Conservation (phyloP, 2,888 invertebrate genomes). For the Papilio demoleus region DNA sequence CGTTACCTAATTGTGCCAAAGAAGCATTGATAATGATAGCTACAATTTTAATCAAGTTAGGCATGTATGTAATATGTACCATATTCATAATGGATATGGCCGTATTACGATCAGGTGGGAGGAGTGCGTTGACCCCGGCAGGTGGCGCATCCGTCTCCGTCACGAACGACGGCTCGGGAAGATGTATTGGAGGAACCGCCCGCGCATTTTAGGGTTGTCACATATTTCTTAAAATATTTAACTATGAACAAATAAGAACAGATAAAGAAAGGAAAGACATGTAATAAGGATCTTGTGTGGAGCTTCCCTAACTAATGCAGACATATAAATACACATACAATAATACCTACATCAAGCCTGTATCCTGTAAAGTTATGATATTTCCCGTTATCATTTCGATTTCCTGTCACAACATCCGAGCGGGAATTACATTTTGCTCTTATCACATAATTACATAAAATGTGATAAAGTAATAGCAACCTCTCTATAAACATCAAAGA, state of each 20-base stretch:
- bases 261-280: no score
- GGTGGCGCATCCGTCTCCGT: constrained; percentile 66
- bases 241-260: not conserved
- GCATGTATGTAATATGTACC: not conserved
- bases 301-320: no score
- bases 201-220: constrained; percentile 26
- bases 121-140: constrained; percentile 57
- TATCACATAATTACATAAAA: not conserved
- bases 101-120: constrained; percentile 35
- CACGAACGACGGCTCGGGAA: constrained; percentile 56
- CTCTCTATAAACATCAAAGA: not conserved
- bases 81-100: constrained; percentile 1
- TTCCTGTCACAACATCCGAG: not conserved
- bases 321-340: no score
- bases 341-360: not conserved
- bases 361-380: not conserved
- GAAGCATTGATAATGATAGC: no score
- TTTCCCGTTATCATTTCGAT: not conserved
- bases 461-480: not conserved
- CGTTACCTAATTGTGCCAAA: no score
- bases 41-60: no score
- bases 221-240: not conserved
- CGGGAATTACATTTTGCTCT: not conserved
- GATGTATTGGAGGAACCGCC: constrained; percentile 58
- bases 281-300: no score